Evolutionary conservation across 2,797 vertebrate genomes (phyloP).

Genomic region (Oreonectes daqikongensis): DNA sequence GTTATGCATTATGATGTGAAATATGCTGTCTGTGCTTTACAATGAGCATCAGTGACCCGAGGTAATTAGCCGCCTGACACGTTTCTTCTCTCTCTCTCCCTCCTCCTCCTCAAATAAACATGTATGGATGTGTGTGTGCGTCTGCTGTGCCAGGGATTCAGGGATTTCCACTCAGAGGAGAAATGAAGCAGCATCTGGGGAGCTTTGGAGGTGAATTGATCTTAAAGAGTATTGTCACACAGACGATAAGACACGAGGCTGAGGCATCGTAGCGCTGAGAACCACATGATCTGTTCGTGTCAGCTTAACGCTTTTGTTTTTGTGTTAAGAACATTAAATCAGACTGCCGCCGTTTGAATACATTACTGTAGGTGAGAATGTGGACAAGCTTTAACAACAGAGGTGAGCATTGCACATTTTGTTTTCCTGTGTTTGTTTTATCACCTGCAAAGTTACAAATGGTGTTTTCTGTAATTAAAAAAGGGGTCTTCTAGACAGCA

Average conservation of each 20-base stretch:
- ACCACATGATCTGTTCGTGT: slow-evolving; percentile 7
- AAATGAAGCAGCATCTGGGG: slow-evolving; percentile 77
- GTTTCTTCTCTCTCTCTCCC: slow-evolving; percentile 21
- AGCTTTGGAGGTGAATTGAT: slow-evolving; percentile 74
- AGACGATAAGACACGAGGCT: slow-evolving; percentile 73
- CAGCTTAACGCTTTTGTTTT: not conserved
- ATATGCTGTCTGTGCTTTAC: slow-evolving; percentile 70
- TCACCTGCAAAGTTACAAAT: slow-evolving; percentile 1
- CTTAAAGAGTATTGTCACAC: slow-evolving; percentile 73
- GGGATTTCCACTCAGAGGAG: slow-evolving; percentile 83
- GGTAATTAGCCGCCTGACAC: slow-evolving; percentile 77
- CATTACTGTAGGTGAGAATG: slow-evolving; percentile 72
- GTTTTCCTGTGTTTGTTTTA: not conserved
- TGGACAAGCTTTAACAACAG: slow-evolving; percentile 83
- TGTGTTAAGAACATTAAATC: slow-evolving; percentile 63
- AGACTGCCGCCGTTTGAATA: slow-evolving; percentile 45
- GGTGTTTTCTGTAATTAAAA: not conserved
- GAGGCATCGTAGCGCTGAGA: slow-evolving; percentile 65
- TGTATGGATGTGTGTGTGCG: slow-evolving; percentile 82
- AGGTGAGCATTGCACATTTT: slow-evolving; percentile 73
- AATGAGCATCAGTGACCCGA: slow-evolving; percentile 75
- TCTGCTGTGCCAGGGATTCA: slow-evolving; percentile 79
- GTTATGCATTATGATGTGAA: slow-evolving; percentile 68
- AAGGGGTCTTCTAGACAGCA: not conserved
- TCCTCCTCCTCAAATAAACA: slow-evolving; percentile 54